Evolutionary conservation across 2,113 vertebrate genomes (phyloP).

Genomic region (Oreocharis arfaki): DNA sequence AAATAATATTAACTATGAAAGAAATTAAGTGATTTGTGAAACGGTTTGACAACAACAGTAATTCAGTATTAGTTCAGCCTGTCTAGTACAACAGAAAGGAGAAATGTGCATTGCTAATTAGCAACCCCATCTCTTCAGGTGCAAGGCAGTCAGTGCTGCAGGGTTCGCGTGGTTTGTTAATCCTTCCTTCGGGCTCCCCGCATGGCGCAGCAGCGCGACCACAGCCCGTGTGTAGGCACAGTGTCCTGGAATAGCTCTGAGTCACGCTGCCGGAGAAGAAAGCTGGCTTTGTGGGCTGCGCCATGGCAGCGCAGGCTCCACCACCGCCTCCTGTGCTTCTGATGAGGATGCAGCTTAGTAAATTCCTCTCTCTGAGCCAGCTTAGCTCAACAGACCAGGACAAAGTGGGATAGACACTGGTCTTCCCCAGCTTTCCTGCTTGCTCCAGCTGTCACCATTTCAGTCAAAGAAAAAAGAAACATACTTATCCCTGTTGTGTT

Average conservation of each 20-base stretch:
- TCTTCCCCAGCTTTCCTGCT: not conserved
- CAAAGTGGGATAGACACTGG: not conserved
- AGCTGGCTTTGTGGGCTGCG: not conserved
- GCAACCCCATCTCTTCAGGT: not conserved
- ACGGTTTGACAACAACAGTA: not conserved
- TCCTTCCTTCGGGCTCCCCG: not conserved
- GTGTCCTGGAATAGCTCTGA: conserved; percentile 63
- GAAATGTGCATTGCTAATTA: not conserved
- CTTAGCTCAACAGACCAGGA: not conserved
- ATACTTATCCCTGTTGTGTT: not conserved
- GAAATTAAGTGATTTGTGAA: not conserved
- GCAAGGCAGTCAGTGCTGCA: not conserved
- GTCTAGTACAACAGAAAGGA: not conserved
- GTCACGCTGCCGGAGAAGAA: conserved; percentile 21
- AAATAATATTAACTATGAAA: not conserved
- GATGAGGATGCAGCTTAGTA: not conserved
- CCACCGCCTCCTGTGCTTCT: not conserved
- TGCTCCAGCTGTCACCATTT: not conserved
- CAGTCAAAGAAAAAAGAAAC: not conserved
- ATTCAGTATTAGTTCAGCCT: not conserved
- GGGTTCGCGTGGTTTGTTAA: not conserved
- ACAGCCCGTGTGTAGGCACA: conserved; percentile 39
- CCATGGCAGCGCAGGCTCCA: not conserved
- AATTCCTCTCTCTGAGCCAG: not conserved
- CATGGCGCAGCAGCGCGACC: not conserved